Conservation (phyloP, 2,888 invertebrate species). For the Watsonalla binaria region DNA sequence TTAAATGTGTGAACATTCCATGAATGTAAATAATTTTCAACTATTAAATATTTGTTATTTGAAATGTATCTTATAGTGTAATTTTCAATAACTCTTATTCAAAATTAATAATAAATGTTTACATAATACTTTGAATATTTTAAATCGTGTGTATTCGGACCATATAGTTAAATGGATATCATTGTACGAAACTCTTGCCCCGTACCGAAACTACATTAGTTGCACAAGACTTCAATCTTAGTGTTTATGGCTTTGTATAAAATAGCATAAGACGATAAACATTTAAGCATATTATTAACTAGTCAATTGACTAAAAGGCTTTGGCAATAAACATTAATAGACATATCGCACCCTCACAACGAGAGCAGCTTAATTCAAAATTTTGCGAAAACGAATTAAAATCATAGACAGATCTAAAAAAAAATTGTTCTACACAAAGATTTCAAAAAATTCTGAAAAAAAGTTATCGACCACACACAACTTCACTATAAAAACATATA, state of each 20-base stretch:
- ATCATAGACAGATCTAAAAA: too few species aligned
- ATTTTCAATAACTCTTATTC: constrained; percentile 21
- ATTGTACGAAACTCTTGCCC: constrained; percentile 44
- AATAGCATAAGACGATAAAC: constrained; percentile 39
- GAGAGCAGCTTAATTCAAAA: too few species aligned
- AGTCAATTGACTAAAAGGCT: constrained; percentile 57
- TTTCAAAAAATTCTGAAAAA: too few species aligned
- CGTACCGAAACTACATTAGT: constrained; percentile 30
- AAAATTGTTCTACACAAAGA: too few species aligned
- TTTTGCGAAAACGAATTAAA: too few species aligned
- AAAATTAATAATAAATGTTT: constrained; percentile 15
- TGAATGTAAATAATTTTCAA: constrained; percentile 2
- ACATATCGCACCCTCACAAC: too few species aligned
- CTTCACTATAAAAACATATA: too few species aligned
- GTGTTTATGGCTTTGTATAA: constrained; percentile 43
- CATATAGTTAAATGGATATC: constrained; percentile 32
- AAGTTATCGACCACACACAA: too few species aligned
- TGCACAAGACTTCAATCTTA: constrained; percentile 16
- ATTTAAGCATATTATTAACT: constrained; percentile 42
- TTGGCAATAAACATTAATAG: constrained; percentile 21
- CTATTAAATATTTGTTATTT: constrained; percentile 8
- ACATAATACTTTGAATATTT: constrained; percentile 4
- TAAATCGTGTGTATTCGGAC: constrained; percentile 28
- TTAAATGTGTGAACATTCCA: constrained; percentile 4
- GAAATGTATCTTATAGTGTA: constrained; percentile 13